phyloP scores from a whole-genome alignment of 2,113 vertebrate genomes.

The Aspidoscelis tigris region DNA sequence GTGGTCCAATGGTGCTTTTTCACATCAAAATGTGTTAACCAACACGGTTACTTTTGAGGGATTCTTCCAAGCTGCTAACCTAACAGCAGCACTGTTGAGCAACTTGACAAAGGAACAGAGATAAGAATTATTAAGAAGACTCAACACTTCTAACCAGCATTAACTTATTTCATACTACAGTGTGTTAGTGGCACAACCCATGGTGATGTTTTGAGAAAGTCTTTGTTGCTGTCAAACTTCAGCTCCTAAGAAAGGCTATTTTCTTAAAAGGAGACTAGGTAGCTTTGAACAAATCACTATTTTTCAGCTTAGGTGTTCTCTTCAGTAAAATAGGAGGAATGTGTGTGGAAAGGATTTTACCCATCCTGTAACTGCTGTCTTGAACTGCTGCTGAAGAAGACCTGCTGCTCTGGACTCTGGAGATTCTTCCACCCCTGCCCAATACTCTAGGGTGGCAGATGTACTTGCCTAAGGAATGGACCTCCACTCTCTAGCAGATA shows the following conservation, averaged over 20 bases:
- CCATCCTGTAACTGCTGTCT: background rate
- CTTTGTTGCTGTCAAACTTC: background rate
- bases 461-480: no score
- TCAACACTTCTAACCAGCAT: background rate
- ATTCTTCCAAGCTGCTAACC: no score
- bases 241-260: background rate
- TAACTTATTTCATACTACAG: background rate
- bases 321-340: background rate
- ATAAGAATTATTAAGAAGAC: background rate
- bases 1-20: no score
- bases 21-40: no score
- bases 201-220: background rate
- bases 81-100: no score
- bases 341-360: background rate
- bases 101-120: no score
- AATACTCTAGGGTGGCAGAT: no score
- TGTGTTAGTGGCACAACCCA: background rate
- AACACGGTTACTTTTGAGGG: no score
- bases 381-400: no score
- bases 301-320: background rate
- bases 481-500: no score
- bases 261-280: background rate
- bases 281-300: background rate
- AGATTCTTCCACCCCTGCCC: no score
- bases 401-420: no score